Evolutionary conservation across 2,888 invertebrate genomes (phyloP).

Genomic region (Chloroclysta siterata): DNA sequence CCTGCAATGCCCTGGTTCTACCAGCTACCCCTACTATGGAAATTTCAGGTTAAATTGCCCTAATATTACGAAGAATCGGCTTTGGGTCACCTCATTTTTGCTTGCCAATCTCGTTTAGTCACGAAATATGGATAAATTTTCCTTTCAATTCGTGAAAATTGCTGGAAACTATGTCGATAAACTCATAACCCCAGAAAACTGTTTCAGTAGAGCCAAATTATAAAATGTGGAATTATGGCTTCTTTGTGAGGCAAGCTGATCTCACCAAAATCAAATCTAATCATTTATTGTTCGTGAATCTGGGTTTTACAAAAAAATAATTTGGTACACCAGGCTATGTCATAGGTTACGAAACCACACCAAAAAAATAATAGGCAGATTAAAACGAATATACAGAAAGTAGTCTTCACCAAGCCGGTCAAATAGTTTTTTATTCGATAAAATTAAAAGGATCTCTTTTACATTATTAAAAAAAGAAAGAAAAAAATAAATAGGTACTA

Average conservation of each 20-base stretch:
- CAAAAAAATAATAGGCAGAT: no score
- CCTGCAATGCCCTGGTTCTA: conserved; percentile 77
- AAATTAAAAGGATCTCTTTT: background rate
- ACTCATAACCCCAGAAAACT: background rate
- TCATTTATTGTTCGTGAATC: no score
- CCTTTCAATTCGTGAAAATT: background rate
- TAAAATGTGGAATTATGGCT: no score
- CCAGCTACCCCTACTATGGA: conserved; percentile 54
- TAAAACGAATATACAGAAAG: no score
- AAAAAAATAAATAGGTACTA: no score
- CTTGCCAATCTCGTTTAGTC: conserved; percentile 16
- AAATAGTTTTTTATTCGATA: background rate
- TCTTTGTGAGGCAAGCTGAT: no score
- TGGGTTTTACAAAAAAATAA: no score
- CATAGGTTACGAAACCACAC: no score
- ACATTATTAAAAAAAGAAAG: background rate
- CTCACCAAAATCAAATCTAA: no score
- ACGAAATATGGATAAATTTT: conserved; percentile 4
- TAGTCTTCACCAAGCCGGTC: background rate
- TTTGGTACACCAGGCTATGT: no score
- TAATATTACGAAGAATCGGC: conserved; percentile 23
- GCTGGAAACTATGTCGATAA: background rate
- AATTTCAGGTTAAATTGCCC: conserved; percentile 40
- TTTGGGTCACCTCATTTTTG: conserved; percentile 24
- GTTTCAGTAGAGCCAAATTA: background rate